phyloP scores from a whole-genome alignment of 2,888 invertebrate genomes.

The Protodeltote pygarga region DNA sequence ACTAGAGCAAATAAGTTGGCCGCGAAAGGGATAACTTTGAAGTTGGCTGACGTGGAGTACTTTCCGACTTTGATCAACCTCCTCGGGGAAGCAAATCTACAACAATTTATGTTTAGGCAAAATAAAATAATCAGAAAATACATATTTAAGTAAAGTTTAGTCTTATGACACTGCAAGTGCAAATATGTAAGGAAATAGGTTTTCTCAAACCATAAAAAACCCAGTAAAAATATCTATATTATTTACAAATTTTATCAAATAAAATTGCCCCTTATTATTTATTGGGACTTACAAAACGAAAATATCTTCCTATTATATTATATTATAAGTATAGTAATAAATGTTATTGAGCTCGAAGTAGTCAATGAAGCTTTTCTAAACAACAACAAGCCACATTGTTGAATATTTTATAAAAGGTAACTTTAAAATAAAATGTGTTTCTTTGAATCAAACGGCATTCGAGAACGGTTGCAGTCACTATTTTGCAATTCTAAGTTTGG shows the following conservation, averaged over 20 bases:
- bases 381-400: no score
- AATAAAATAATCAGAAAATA: constrained; percentile 30
- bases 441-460: constrained; percentile 74
- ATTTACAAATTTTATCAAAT: no score
- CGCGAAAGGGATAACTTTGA: constrained; percentile 71
- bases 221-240: no score
- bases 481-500: constrained; percentile 83
- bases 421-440: constrained; percentile 60
- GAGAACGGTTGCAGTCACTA: constrained; percentile 73
- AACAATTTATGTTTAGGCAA: constrained; percentile 39
- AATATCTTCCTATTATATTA: no score
- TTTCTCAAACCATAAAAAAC: no score
- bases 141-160: constrained; percentile 25
- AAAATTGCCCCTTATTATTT: no score
- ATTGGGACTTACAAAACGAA: no score
- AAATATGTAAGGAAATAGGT: no score
- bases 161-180: constrained; percentile 23
- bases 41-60: constrained; percentile 70
- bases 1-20: constrained; percentile 73
- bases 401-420: constrained; percentile 50
- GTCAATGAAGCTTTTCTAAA: no score
- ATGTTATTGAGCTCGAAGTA: no score
- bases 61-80: constrained; percentile 76
- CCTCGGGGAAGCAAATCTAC: constrained; percentile 65
- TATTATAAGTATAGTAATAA: no score